These are phyloP conservation scores for Herminia tarsipennalis DNA, from an alignment of 2,888 invertebrate genomes.

Conservation along the genomic window DNA sequence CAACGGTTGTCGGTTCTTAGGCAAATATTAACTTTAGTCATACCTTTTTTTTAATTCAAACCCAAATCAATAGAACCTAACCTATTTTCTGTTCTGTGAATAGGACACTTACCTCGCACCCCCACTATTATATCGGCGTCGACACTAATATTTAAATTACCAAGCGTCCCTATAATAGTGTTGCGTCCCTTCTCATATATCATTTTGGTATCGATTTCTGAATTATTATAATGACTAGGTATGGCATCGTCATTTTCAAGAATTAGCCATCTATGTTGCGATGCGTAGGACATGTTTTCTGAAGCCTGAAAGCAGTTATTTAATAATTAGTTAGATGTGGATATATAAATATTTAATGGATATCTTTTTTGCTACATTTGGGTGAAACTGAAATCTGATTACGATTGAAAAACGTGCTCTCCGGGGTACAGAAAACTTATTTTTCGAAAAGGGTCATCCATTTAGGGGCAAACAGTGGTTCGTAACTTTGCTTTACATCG, in stretches of 20 bases:
- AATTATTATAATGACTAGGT: conserved; percentile 9
- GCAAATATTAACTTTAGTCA: no score
- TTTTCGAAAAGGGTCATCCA: no score
- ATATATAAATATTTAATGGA: not conserved
- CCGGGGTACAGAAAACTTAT: no score
- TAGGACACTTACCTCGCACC: conserved; percentile 13
- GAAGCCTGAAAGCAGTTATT: conserved; percentile 58
- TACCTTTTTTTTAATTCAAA: no score
- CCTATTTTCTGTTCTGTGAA: no score
- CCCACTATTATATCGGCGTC: conserved; percentile 58
- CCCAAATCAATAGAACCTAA: no score
- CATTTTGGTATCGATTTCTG: conserved; percentile 11
- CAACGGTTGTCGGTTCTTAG: no score
- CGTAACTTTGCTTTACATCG: no score
- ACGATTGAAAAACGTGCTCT: no score
- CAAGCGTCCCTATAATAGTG: conserved; percentile 24
- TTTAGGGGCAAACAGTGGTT: no score
- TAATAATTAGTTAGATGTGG: not conserved
- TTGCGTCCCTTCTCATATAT: conserved; percentile 4
- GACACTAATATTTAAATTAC: conserved; percentile 55
- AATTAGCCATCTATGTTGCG: conserved; percentile 61
- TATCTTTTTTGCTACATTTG: not conserved
- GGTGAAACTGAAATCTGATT: no score
- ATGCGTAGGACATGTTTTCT: conserved; percentile 50
- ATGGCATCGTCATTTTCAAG: conserved; percentile 31